Evolutionary conservation across 1,140 invertebrate species (phyloP).

Genomic region (Semibalanus balanoides): DNA sequence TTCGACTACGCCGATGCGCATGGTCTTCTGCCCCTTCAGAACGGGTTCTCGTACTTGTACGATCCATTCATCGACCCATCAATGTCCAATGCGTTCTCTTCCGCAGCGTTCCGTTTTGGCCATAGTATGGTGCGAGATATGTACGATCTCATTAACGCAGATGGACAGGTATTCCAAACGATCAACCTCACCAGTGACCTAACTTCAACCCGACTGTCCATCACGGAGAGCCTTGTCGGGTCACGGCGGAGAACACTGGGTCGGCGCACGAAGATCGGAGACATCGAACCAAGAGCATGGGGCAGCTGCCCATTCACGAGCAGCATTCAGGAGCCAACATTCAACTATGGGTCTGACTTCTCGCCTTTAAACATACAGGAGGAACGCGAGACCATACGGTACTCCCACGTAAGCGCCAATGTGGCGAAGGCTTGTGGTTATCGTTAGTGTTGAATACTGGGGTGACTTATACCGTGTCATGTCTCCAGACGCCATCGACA

Average conservation of each 20-base stretch:
- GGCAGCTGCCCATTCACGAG: too few species aligned
- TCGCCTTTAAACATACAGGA: constrained; percentile 36
- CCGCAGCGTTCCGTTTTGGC: constrained; percentile 24
- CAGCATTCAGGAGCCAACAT: constrained; percentile 3
- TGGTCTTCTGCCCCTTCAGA: constrained; percentile 56
- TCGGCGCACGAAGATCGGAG: too few species aligned
- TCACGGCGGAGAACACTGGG: too few species aligned
- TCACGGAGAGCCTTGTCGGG: too few species aligned
- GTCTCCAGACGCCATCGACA: constrained; percentile 16
- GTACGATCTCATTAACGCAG: too few species aligned
- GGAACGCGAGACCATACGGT: constrained; percentile 44
- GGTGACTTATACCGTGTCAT: background rate
- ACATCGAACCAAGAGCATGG: too few species aligned
- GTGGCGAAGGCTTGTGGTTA: too few species aligned
- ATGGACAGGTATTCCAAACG: too few species aligned
- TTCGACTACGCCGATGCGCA: constrained; percentile 76
- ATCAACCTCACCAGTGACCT: too few species aligned
- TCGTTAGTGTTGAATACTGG: too few species aligned
- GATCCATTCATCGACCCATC: constrained; percentile 25
- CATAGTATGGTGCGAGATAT: constrained; percentile 27
- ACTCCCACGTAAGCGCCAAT: constrained; percentile 40
- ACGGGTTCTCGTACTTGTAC: constrained; percentile 70
- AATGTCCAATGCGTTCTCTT: constrained; percentile 29
- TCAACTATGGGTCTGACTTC: constrained; percentile 24
- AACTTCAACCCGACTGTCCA: too few species aligned